Conservation (phyloP, 2,888 invertebrate species). For the Leptinotarsa haldemani region DNA sequence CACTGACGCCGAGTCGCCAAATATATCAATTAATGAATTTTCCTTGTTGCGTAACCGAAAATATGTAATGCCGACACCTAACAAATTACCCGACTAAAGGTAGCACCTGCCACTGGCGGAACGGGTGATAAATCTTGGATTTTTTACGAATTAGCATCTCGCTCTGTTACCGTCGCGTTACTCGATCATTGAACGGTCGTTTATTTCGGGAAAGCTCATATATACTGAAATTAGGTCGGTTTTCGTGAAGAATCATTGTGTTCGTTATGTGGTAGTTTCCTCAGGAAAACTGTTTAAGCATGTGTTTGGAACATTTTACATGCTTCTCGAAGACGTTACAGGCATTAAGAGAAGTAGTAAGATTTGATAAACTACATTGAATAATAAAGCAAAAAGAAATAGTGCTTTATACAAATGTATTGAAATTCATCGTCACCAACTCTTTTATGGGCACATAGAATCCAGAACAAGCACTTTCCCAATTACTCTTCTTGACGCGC, state of each 20-base stretch:
- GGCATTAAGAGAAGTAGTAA: too few species aligned
- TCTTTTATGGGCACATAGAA: too few species aligned
- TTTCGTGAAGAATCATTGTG: background rate
- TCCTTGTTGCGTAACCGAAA: slow-evolving; percentile 7
- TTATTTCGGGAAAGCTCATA: slow-evolving; percentile 22
- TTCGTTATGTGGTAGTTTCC: background rate
- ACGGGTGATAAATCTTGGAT: slow-evolving; percentile 23
- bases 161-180: slow-evolving; percentile 21
- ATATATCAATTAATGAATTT: slow-evolving; percentile 19
- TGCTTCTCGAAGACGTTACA: too few species aligned
- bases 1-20: slow-evolving; percentile 9
- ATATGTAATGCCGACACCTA: slow-evolving; percentile 18
- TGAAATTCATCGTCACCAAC: too few species aligned
- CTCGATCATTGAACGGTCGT: slow-evolving; percentile 18
- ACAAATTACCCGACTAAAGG: slow-evolving; percentile 20
- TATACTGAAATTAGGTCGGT: background rate
- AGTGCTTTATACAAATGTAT: too few species aligned
- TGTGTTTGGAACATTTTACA: background rate
- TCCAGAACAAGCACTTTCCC: too few species aligned
- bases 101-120: slow-evolving; percentile 18
- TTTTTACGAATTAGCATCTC: slow-evolving; percentile 21
- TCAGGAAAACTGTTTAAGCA: background rate
- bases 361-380: too few species aligned
- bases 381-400: too few species aligned
- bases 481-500: too few species aligned